Conservation (phyloP, 92 coral and sea anemone genomes). For the Anthopleura xanthogrammica region DNA sequence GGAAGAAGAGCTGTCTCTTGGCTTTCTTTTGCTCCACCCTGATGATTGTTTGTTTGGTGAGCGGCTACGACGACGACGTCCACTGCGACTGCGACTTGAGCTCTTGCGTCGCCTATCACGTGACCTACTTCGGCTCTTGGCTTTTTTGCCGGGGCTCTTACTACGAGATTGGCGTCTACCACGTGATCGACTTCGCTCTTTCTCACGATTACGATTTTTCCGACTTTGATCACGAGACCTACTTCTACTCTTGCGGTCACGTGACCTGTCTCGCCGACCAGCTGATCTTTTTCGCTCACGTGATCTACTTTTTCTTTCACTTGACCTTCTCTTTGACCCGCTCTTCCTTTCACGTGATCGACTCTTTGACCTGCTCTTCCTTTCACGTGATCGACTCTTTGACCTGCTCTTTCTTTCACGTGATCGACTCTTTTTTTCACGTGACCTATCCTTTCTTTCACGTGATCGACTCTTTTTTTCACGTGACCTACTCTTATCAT, state of each 20-base stretch:
- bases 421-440: conserved; percentile 7
- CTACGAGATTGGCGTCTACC: conserved; percentile 25
- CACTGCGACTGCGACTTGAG: conserved; percentile 15
- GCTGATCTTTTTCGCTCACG: conserved; percentile 13
- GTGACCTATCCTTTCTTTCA: neutral
- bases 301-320: conserved; percentile 18
- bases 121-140: conserved; percentile 15
- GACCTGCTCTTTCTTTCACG: conserved; percentile 13
- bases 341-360: conserved; percentile 21
- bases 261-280: neutral
- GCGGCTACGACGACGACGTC: conserved; percentile 29
- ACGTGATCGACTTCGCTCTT: conserved; percentile 16
- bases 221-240: conserved; percentile 12
- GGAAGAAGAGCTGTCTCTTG: conserved; percentile 29
- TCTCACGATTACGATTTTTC: conserved; percentile 8
- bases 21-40: conserved; percentile 8
- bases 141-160: conserved; percentile 16
- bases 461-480: conserved; percentile 13
- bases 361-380: conserved; percentile 15
- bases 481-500: conserved; percentile 13
- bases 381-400: neutral
- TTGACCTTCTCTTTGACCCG: neutral
- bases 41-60: conserved; percentile 14
- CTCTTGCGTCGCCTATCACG: conserved; percentile 41
- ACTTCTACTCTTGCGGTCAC: conserved; percentile 30